Percentiles rank a stretch among this genome's conserved stretches.
These are phyloP conservation scores for Latrodectus hesperus DNA, from an alignment of 2,888 invertebrate species.

Conservation along the genomic window DNA sequence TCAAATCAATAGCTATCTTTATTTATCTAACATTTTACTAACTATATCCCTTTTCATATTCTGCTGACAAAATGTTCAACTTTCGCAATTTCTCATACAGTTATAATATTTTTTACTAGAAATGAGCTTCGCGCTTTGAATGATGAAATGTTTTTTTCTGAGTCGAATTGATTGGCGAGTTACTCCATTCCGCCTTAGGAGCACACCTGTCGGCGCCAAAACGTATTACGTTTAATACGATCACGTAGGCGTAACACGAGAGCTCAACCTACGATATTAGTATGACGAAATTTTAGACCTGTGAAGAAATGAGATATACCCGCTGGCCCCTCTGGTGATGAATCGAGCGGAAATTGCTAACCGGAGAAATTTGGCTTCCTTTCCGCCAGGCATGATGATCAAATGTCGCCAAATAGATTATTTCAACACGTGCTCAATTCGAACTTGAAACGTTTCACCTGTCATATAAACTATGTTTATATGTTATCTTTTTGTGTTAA, in stretches of 20 bases:
- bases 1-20: no score
- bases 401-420: constrained; percentile 3
- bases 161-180: not conserved
- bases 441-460: constrained; percentile 2
- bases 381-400: not conserved
- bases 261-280: not conserved
- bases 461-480: not conserved
- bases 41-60: no score
- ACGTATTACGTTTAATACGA: not conserved
- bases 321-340: not conserved
- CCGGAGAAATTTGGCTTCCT: not conserved
- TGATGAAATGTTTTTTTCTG: not conserved
- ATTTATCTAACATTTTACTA: no score
- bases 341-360: constrained; percentile 3
- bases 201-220: constrained; percentile 7
- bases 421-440: not conserved
- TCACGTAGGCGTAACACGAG: not conserved
- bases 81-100: no score
- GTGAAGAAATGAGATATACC: not conserved
- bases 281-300: not conserved
- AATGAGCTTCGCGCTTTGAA: not conserved
- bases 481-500: not conserved
- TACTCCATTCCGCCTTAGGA: not conserved
- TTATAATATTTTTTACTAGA: no score
- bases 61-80: no score